Conservation (phyloP, 1,140 invertebrate genomes). For the Drosophila neocordata region DNA sequence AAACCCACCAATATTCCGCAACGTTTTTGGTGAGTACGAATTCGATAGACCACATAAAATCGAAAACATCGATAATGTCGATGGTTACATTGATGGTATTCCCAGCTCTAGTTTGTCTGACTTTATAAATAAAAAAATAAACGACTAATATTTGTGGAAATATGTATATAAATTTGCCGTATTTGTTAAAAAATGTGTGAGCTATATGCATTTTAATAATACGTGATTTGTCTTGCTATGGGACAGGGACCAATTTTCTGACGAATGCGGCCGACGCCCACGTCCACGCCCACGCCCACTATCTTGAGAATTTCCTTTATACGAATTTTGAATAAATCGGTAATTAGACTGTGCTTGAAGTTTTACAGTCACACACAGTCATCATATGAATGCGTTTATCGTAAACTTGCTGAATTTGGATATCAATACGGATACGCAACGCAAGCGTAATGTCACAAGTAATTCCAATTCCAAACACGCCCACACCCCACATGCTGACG, state of each 20-base stretch:
- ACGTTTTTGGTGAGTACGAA: no score
- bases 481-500: constrained; percentile 79
- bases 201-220: constrained; percentile 29
- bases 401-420: constrained; percentile 37
- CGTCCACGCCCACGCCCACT: constrained; percentile 30
- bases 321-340: constrained; percentile 62
- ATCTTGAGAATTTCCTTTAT: constrained; percentile 56
- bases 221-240: constrained; percentile 38
- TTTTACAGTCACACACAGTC: constrained; percentile 3
- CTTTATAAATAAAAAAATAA: constrained; percentile 71
- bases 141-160: constrained; percentile 44
- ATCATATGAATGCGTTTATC: constrained; percentile 8
- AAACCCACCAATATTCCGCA: no score
- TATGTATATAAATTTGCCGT: constrained; percentile 31
- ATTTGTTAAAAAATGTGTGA: constrained; percentile 45
- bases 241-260: constrained; percentile 47
- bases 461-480: constrained; percentile 68
- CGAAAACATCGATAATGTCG: neutral
- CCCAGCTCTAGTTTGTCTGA: constrained; percentile 48
- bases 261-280: constrained; percentile 74
- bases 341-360: constrained; percentile 32
- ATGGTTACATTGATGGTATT: constrained; percentile 9
- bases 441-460: constrained; percentile 73
- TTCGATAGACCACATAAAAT: no score
- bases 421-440: constrained; percentile 28